Evolutionary conservation across 2,797 vertebrate genomes (phyloP).

Genomic region (Amazonetta brasiliensis): DNA sequence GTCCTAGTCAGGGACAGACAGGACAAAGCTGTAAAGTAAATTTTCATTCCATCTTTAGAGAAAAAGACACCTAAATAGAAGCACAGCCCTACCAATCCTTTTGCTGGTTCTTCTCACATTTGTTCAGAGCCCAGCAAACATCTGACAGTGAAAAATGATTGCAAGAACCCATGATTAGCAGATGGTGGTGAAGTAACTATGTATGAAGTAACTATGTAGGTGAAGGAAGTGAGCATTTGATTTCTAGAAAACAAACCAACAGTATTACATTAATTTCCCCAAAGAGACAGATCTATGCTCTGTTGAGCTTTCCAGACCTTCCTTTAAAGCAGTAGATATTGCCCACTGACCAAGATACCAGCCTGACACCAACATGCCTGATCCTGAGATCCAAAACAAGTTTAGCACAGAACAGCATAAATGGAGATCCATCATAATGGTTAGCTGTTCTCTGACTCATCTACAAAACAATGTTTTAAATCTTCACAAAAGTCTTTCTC

Average conservation of each 20-base stretch:
- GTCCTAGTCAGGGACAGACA: not conserved
- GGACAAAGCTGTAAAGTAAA: not conserved
- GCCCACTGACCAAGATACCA: not conserved
- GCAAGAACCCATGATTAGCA: not conserved
- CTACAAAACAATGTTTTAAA: not conserved
- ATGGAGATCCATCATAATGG: not conserved
- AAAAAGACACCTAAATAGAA: not conserved
- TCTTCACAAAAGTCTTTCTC: not conserved
- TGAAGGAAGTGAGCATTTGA: not conserved
- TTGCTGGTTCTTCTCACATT: not conserved
- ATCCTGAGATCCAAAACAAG: not conserved
- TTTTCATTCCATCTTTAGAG: not conserved
- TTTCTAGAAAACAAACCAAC: not conserved
- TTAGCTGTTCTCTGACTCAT: slow-evolving; percentile 15
- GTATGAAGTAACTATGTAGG: not conserved
- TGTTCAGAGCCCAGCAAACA: not conserved
- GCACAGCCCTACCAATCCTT: not conserved
- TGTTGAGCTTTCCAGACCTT: not conserved
- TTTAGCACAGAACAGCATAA: not conserved
- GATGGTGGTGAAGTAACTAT: not conserved
- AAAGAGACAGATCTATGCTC: not conserved
- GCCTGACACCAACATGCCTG: not conserved
- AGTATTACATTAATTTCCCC: not conserved
- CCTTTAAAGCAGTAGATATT: not conserved
- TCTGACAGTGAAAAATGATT: not conserved